A percentile compares a stretch with the other conserved stretches of the same genome.
Evolutionary conservation across 1,140 invertebrate species (phyloP).

Genomic region (Lerema accius): DNA sequence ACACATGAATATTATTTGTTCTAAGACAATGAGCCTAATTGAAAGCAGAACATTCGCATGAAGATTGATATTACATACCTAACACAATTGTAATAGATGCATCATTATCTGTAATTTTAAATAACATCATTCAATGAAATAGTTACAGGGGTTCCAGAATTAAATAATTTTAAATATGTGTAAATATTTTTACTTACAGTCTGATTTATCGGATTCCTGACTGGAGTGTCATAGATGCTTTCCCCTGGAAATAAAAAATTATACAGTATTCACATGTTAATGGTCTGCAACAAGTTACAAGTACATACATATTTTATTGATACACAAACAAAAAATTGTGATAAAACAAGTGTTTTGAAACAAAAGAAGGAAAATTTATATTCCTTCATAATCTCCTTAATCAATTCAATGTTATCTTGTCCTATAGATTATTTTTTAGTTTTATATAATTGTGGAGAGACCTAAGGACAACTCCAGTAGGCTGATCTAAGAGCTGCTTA

Average conservation of each 20-base stretch:
- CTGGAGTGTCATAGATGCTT: background rate
- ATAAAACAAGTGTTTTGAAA: no score
- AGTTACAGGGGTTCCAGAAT: no score
- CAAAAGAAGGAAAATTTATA: no score
- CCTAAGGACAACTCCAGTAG: no score
- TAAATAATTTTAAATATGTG: no score
- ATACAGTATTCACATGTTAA: background rate
- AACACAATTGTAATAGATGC: background rate
- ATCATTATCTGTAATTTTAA: background rate
- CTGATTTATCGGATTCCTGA: constrained; percentile 18
- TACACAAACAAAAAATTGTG: background rate
- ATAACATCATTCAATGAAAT: background rate
- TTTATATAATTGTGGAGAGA: no score
- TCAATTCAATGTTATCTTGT: background rate
- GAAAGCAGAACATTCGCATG: background rate
- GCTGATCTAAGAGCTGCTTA: no score
- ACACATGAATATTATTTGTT: background rate
- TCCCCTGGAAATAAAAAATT: constrained; percentile 1
- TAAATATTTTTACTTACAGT: constrained; percentile 10
- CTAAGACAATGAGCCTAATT: background rate
- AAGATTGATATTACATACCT: background rate
- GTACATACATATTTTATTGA: no score
- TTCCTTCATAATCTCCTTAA: no score
- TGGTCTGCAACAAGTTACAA: no score
- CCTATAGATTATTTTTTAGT: background rate